Evolutionary conservation across 1,140 invertebrate species (phyloP), one percentile per base, ranked within the genome.

Genomic region (Bombus sylvicola): DNA sequence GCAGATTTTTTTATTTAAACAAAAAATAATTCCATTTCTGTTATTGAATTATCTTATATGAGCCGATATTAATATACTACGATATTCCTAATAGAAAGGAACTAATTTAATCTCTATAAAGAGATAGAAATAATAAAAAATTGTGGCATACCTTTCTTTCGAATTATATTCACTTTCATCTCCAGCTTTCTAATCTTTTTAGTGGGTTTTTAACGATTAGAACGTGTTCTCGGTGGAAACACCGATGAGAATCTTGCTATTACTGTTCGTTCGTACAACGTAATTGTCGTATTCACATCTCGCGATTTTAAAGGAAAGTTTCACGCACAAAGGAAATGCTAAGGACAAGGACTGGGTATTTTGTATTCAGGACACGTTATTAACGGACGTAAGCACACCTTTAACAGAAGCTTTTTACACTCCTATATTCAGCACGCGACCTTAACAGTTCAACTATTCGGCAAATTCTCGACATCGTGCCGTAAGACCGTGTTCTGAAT

Each of bases 361-460:
- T 77, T 28, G 75, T 64, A 77, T 77, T 59, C 57, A 41, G 37
- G 15, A 31, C 75, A 41, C 75, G 75, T 62, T 77, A 41, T 77
- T 77, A 77, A 77, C 57, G 34, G 75, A 77, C 28, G 13, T 62
- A 77, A 77, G 34, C 28, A 22, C 37, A 37, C 37, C 28, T 64
- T 64, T 62, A 64, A 77, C 75, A n/a, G 53, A 41, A 64, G 34
- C 57, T 64, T 64, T 77, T 77, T 77, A 37, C 75, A 8, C 57
- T 77, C 15, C 34, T 41, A 64, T 64, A 77, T 64, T 39, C 75
- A 62, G 37, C 62, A 41, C 57, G 53, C 57, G 37, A 77, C 15
- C 37, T 39, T 64, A 59, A 15, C 75, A 77, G 75, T 77, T 31
- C 25, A 64, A 77, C 57, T 41, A 64, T 77, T 64, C 75, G 37